Percentiles rank a stretch among this genome's conserved stretches.
Evolutionary conservation across 64 coral and sea anemone species (phyloP).

Genomic region (Stichodactyla helianthus): DNA sequence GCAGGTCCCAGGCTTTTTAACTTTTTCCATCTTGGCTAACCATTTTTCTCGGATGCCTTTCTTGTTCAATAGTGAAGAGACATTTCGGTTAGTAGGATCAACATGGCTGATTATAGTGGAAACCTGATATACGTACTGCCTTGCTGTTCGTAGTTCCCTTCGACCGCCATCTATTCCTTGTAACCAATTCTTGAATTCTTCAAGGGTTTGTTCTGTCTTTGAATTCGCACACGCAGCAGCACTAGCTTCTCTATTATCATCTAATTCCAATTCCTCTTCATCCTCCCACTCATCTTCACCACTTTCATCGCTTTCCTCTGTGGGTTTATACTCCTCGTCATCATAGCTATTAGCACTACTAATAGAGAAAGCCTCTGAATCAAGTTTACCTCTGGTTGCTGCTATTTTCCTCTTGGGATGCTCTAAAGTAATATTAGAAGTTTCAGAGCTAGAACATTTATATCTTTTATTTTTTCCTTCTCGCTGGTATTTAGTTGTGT

Average conservation of each 20-base stretch:
- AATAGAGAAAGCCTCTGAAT: too few species aligned
- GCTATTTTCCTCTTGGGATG: too few species aligned
- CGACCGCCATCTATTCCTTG: conserved; percentile 44
- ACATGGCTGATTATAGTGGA: conserved; percentile 29
- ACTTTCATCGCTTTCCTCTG: background rate
- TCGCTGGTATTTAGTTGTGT: too few species aligned
- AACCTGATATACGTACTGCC: conserved; percentile 34
- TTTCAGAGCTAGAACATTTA: too few species aligned
- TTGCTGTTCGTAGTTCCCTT: conserved; percentile 25
- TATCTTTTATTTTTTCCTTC: too few species aligned
- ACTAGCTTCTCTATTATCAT: background rate
- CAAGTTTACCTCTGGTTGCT: too few species aligned
- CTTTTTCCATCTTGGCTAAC: conserved; percentile 27
- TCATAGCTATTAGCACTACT: too few species aligned
- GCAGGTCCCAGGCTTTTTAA: conserved; percentile 35
- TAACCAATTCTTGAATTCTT: conserved; percentile 40
- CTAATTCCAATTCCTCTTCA: background rate
- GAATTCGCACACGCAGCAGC: conserved; percentile 30
- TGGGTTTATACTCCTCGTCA: conserved; percentile 8
- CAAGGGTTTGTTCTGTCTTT: conserved; percentile 32
- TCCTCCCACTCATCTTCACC: background rate
- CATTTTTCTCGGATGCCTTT: conserved; percentile 54
- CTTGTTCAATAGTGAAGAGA: conserved; percentile 26
- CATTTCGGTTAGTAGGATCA: conserved; percentile 7
- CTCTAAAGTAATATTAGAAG: too few species aligned